phyloP scores from a whole-genome alignment of 2,888 invertebrate genomes.

The Reticulitermes lucifugus region DNA sequence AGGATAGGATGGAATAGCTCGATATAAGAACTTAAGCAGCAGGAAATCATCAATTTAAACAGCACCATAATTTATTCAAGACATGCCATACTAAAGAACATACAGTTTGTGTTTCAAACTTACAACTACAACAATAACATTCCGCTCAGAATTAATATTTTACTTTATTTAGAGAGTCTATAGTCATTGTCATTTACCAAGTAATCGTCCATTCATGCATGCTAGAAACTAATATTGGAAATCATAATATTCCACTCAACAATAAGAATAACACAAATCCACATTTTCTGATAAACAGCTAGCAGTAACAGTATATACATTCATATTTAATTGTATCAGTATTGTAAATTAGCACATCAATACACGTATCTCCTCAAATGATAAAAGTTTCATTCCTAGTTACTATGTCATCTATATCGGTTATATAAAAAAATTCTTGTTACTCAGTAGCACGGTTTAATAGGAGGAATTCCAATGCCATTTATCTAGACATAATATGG shows the following conservation, averaged over 20 bases:
- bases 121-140: slow-evolving; percentile 45
- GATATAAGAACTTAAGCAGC: not conserved
- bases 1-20: not conserved
- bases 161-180: slow-evolving; percentile 33
- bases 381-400: not conserved
- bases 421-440: too few species aligned
- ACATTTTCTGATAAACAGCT: not conserved
- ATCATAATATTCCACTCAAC: not conserved
- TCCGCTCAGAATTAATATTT: slow-evolving; percentile 28
- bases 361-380: not conserved
- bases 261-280: not conserved
- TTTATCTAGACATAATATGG: not conserved
- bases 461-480: not conserved
- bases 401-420: too few species aligned
- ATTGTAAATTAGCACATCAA: slow-evolving; percentile 20
- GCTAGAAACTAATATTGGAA: not conserved
- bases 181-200: not conserved
- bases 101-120: slow-evolving; percentile 36
- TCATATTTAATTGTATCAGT: not conserved
- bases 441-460: too few species aligned
- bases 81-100: slow-evolving; percentile 39
- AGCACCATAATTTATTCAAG: slow-evolving; percentile 50
- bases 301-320: not conserved
- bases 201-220: slow-evolving; percentile 1
- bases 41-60: slow-evolving; percentile 30